Evolutionary conservation across 2,113 vertebrate genomes (phyloP).

Genomic region (Antennarius striatus): DNA sequence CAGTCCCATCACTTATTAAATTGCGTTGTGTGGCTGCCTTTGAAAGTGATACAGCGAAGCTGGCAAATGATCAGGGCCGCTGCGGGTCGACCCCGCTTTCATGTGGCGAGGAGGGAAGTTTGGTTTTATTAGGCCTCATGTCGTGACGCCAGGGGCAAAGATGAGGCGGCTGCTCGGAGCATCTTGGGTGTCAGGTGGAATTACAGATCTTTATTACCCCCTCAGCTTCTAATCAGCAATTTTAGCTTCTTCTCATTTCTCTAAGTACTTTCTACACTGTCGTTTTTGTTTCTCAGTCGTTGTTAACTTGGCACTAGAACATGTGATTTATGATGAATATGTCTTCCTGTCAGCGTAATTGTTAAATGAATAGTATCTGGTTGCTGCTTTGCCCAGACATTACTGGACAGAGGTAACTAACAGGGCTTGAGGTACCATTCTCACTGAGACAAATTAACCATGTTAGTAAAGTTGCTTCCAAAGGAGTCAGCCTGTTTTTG

Average conservation of each 20-base stretch:
- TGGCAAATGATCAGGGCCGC: conserved; percentile 53
- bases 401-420: conserved; percentile 14
- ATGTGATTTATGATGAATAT: conserved; percentile 1
- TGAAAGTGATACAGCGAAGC: conserved; percentile 76
- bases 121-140: conserved; percentile 65
- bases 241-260: neutral
- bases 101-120: conserved; percentile 60
- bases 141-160: conserved; percentile 46
- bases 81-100: conserved; percentile 65
- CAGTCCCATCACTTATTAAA: conserved; percentile 75
- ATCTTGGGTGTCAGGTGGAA: conserved; percentile 50
- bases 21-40: conserved; percentile 61
- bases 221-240: neutral
- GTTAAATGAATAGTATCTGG: conserved; percentile 19
- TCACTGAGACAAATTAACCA: conserved; percentile 53
- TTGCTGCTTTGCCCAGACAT: conserved; percentile 15
- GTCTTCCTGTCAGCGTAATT: conserved; percentile 12
- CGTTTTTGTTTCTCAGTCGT: conserved; percentile 9
- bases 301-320: conserved; percentile 4
- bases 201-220: conserved; percentile 13
- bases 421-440: conserved; percentile 19
- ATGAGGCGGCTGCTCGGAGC: conserved; percentile 21
- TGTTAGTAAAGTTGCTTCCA: conserved; percentile 48
- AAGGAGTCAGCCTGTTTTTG: conserved; percentile 45
- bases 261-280: neutral